These are phyloP conservation scores for Butorides virescens DNA, from an alignment of 2,113 vertebrate species.

Conservation along the genomic window DNA sequence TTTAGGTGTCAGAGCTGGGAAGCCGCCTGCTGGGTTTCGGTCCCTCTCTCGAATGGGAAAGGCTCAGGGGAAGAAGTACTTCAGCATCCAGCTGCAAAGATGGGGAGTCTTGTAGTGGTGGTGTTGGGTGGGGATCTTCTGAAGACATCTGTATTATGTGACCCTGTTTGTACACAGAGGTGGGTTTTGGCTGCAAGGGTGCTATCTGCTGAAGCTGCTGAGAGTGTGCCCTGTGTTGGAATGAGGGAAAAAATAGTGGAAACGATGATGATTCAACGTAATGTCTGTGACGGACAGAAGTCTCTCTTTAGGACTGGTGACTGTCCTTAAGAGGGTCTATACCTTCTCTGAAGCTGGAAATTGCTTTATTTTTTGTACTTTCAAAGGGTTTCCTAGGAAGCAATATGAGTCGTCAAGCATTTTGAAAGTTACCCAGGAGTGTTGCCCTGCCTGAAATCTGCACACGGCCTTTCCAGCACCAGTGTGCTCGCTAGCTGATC, in stretches of 20 bases:
- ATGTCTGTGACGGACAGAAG: background rate
- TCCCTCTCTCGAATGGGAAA: background rate
- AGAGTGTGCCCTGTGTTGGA: background rate
- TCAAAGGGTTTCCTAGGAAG: background rate
- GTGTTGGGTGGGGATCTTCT: background rate
- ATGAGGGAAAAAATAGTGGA: background rate
- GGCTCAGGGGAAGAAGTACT: background rate
- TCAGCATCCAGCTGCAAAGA: background rate
- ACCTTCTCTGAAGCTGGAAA: background rate
- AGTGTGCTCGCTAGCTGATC: background rate
- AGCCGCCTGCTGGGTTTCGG: background rate
- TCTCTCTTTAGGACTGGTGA: background rate
- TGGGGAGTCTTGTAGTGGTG: background rate
- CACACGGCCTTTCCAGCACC: background rate
- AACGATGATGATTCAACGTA: rapidly evolving
- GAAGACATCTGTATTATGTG: background rate
- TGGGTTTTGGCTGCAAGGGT: background rate
- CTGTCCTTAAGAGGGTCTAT: background rate
- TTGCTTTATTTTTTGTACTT: background rate
- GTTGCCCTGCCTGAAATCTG: background rate
- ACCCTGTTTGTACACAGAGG: background rate
- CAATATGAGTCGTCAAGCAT: background rate
- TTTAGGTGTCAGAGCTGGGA: background rate
- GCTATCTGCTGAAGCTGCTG: background rate
- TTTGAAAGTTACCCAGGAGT: background rate